Percentiles rank a stretch among this genome's conserved stretches.
Evolutionary conservation across 1,140 invertebrate species (phyloP).

Genomic region (Danaus melanippus): DNA sequence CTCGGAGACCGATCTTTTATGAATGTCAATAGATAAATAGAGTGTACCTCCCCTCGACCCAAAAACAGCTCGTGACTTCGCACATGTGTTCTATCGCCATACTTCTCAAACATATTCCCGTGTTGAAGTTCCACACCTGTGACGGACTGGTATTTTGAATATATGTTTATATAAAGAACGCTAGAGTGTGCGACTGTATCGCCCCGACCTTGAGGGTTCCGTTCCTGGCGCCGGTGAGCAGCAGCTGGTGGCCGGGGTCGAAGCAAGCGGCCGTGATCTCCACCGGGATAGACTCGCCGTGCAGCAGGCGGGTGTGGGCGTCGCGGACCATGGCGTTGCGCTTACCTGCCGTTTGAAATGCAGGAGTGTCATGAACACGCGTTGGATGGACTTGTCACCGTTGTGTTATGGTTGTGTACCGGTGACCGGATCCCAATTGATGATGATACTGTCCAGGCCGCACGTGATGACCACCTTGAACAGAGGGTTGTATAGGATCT

Average conservation of each 20-base stretch:
- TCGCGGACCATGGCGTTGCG: slow-evolving; percentile 76
- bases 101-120: slow-evolving; percentile 77
- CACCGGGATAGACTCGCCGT: slow-evolving; percentile 75
- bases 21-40: slow-evolving; percentile 1
- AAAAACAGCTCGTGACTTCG: slow-evolving; percentile 74
- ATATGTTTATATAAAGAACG: neutral
- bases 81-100: slow-evolving; percentile 75
- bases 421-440: slow-evolving; percentile 80
- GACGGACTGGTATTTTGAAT: neutral
- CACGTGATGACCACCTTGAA: slow-evolving; percentile 79
- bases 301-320: slow-evolving; percentile 75
- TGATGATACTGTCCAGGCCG: slow-evolving; percentile 80
- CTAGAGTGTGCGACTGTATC: neutral
- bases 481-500: slow-evolving; percentile 78
- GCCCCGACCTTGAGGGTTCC: slow-evolving; percentile 73
- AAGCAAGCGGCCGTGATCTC: slow-evolving; percentile 85
- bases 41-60: slow-evolving; percentile 70
- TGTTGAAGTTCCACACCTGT: slow-evolving; percentile 87
- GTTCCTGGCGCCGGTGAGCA: slow-evolving; percentile 80
- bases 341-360: slow-evolving; percentile 45
- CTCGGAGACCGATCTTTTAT: too few relatives aligned
- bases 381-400: neutral
- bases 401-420: slow-evolving; percentile 37
- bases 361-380: neutral
- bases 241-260: slow-evolving; percentile 77